Percentiles rank a stretch among this genome's conserved stretches.
Evolutionary conservation across 2,113 vertebrate genomes (phyloP).

Genomic region (Barbus barbus): DNA sequence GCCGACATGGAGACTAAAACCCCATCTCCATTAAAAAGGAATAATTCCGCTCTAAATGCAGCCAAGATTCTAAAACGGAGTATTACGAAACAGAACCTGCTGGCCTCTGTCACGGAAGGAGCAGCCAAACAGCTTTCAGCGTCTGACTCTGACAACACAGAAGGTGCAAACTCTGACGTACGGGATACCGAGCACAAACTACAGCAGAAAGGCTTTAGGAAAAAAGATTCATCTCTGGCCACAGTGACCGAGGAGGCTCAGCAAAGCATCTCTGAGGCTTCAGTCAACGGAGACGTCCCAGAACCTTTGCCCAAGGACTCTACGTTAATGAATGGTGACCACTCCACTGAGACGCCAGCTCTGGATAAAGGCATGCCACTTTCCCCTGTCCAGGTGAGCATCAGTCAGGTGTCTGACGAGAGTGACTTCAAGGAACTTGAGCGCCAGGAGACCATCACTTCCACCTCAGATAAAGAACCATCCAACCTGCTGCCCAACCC

Average conservation of each 20-base stretch:
- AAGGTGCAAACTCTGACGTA: constrained; percentile 65
- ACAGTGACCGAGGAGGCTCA: constrained; percentile 85
- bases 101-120: constrained; percentile 59
- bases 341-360: not conserved
- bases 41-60: constrained; percentile 72
- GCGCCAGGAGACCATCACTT: constrained; percentile 46
- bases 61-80: constrained; percentile 87
- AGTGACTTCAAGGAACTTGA: constrained; percentile 42
- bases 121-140: constrained; percentile 27
- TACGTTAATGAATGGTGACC: constrained; percentile 45
- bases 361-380: not conserved
- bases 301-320: constrained; percentile 12
- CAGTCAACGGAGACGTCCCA: constrained; percentile 16
- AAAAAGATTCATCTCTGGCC: constrained; percentile 82
- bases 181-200: constrained; percentile 63
- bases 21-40: constrained; percentile 72
- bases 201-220: constrained; percentile 75
- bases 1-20: constrained; percentile 71
- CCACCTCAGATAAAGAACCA: constrained; percentile 69
- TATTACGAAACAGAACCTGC: constrained; percentile 83
- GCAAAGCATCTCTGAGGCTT: constrained; percentile 48
- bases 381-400: constrained; percentile 25
- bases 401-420: constrained; percentile 56
- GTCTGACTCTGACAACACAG: constrained; percentile 68
- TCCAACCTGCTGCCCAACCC: constrained; percentile 65